Evolutionary conservation across 1,140 invertebrate species (phyloP).

Genomic region (Thalassaphorura encarpata): DNA sequence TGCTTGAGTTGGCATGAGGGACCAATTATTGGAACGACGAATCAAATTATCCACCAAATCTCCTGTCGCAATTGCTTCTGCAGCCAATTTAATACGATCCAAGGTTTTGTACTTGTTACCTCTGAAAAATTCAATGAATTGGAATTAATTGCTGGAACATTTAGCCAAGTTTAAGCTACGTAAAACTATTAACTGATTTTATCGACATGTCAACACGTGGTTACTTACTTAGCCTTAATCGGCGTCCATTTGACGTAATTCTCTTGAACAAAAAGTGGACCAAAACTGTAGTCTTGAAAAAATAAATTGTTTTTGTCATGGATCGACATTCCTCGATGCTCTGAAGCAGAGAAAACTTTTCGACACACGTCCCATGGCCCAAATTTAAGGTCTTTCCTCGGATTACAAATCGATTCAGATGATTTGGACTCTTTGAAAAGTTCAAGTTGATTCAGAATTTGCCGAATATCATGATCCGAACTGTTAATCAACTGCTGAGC

Average conservation of each 20-base stretch:
- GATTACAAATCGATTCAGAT: conserved; percentile 40
- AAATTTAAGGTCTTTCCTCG: conserved; percentile 58
- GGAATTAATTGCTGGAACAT: too few relatives aligned
- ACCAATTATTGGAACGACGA: conserved; percentile 68
- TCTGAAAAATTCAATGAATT: conserved; percentile 20
- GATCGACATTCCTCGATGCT: conserved; percentile 70
- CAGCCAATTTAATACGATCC: conserved; percentile 59
- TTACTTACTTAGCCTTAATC: conserved; percentile 11
- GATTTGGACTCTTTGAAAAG: conserved; percentile 54
- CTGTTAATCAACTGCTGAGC: conserved; percentile 74
- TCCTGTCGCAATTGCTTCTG: conserved; percentile 72
- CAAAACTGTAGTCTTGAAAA: conserved; percentile 93
- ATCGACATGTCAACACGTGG: too few relatives aligned
- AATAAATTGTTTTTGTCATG: conserved; percentile 85
- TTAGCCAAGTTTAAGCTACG: too few relatives aligned
- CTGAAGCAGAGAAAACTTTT: conserved; percentile 75
- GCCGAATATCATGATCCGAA: conserved; percentile 86
- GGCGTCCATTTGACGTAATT: conserved; percentile 63
- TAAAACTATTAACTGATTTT: too few relatives aligned
- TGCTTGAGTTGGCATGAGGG: conserved; percentile 80
- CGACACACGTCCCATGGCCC: conserved; percentile 89
- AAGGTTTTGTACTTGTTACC: conserved; percentile 42
- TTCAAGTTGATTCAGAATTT: conserved; percentile 79
- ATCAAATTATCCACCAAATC: conserved; percentile 78
- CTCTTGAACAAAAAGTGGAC: conserved; percentile 93